Conservation (phyloP, 2,797 vertebrate genomes). For the Zalophus californianus region DNA sequence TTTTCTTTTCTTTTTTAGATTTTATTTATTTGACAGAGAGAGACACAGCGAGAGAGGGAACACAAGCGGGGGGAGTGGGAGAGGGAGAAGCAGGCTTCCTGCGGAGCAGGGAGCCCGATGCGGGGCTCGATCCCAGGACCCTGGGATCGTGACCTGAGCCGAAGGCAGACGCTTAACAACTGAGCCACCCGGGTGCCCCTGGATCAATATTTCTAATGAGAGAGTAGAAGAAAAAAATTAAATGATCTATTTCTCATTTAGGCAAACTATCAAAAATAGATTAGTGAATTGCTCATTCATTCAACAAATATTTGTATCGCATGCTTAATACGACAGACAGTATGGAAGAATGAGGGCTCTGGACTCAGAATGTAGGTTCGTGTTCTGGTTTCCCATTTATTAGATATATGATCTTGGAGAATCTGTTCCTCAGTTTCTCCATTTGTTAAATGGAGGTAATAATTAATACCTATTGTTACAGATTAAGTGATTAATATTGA, state of each 20-base stretch:
- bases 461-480: not conserved
- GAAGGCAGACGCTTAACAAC: too few species aligned
- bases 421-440: not conserved
- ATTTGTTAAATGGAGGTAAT: not conserved
- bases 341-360: not conserved
- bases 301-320: not conserved
- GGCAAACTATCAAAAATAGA: not conserved
- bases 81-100: too few species aligned
- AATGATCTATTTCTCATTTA: constrained; percentile 22
- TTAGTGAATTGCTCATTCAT: not conserved
- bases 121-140: too few species aligned
- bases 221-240: not conserved
- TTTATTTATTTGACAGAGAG: too few species aligned
- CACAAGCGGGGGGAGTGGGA: too few species aligned
- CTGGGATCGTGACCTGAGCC: too few species aligned
- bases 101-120: too few species aligned
- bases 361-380: not conserved
- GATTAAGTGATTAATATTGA: not conserved
- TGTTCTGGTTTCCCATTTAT: constrained; percentile 13
- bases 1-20: too few species aligned
- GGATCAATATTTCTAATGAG: not conserved
- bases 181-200: too few species aligned
- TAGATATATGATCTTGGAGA: not conserved
- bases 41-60: too few species aligned
- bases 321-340: not conserved